These are phyloP conservation scores for Pachyramphus minor DNA, from an alignment of 2,113 vertebrate genomes.

Conservation along the genomic window DNA sequence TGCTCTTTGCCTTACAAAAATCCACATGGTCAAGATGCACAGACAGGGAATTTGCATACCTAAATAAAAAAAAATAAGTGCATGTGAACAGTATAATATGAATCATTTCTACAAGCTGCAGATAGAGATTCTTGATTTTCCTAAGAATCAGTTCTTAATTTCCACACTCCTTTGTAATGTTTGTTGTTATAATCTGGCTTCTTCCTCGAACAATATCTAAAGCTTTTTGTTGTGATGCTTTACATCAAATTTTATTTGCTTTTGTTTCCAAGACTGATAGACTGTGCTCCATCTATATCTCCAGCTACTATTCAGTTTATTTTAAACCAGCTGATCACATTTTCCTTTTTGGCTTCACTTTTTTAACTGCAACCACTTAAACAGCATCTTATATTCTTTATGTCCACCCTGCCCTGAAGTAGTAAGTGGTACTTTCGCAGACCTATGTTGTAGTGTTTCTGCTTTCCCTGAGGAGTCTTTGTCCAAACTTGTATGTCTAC, in stretches of 20 bases:
- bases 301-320: background rate
- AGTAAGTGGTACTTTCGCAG: background rate
- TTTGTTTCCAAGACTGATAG: background rate
- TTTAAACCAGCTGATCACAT: background rate
- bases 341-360: background rate
- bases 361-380: background rate
- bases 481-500: background rate
- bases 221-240: background rate
- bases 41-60: background rate
- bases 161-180: background rate
- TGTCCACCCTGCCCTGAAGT: background rate
- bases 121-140: background rate
- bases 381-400: background rate
- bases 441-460: background rate
- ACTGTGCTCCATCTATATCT: background rate
- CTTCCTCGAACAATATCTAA: background rate
- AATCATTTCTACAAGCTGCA: background rate
- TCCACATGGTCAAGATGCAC: background rate
- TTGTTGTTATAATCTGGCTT: background rate
- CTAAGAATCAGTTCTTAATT: background rate
- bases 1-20: background rate
- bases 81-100: background rate
- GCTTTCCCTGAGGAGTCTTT: background rate
- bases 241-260: background rate
- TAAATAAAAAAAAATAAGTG: background rate